A percentile compares a stretch with the other conserved stretches of the same genome.
Evolutionary conservation across 1,140 invertebrate genomes (phyloP).

Genomic region (Charaxes varanes): DNA sequence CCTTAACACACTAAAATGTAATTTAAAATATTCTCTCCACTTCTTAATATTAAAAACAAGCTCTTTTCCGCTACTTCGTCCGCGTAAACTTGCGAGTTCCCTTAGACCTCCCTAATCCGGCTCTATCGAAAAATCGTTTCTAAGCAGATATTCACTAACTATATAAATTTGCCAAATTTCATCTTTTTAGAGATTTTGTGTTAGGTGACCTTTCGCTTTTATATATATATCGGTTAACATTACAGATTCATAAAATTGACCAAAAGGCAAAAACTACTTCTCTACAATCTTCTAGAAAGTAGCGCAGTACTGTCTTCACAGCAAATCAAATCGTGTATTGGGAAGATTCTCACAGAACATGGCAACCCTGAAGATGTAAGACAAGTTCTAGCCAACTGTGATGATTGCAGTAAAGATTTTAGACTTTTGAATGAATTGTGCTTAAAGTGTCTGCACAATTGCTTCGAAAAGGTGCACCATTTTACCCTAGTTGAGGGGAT

Average conservation of each 20-base stretch:
- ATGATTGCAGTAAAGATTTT: slow-evolving; percentile 41
- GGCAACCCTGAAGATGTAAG: slow-evolving; percentile 43
- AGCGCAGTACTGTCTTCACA: slow-evolving; percentile 36
- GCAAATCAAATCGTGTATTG: slow-evolving; percentile 49
- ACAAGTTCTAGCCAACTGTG: slow-evolving; percentile 28
- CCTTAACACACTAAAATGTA: too few relatives aligned
- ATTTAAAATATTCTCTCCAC: too few relatives aligned
- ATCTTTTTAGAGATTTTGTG: too few relatives aligned
- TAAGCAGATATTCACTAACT: too few relatives aligned
- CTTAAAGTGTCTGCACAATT: slow-evolving; percentile 67
- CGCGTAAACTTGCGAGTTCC: too few relatives aligned
- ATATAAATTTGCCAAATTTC: too few relatives aligned
- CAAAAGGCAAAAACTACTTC: slow-evolving; percentile 50
- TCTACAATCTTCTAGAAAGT: slow-evolving; percentile 54
- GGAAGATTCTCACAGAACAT: slow-evolving; percentile 52
- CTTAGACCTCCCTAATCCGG: too few relatives aligned
- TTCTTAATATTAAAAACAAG: too few relatives aligned
- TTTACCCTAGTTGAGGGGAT: slow-evolving; percentile 58
- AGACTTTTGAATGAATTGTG: slow-evolving; percentile 58
- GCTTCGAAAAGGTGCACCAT: slow-evolving; percentile 65
- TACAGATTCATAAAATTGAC: slow-evolving; percentile 57
- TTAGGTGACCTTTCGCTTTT: too few relatives aligned
- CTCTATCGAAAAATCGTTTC: too few relatives aligned
- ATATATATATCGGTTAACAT: slow-evolving; percentile 19
- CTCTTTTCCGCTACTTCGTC: too few relatives aligned